phyloP scores from a whole-genome alignment of 1,140 invertebrate species.

The Aethina tumida region DNA sequence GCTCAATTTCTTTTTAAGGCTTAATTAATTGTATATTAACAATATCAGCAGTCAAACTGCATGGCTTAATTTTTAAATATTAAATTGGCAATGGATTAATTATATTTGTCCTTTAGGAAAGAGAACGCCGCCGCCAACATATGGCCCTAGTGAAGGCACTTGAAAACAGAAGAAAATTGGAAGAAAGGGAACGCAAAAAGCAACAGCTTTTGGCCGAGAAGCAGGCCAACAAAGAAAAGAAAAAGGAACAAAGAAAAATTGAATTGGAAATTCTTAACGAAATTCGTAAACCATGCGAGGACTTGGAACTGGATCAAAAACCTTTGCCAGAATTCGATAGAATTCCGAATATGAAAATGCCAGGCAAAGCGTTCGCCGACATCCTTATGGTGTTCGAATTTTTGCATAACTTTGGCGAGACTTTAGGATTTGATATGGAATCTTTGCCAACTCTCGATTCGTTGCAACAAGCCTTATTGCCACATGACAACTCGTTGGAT shows the following conservation, averaged over 20 bases:
- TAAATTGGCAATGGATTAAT: no score
- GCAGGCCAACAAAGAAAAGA: constrained; percentile 68
- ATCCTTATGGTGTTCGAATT: constrained; percentile 92
- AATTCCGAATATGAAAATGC: constrained; percentile 69
- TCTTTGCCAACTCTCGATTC: constrained; percentile 76
- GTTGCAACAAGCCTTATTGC: constrained; percentile 74
- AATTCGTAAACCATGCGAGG: constrained; percentile 76
- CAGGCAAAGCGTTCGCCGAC: constrained; percentile 83
- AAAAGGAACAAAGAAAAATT: constrained; percentile 68
- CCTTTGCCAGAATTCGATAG: constrained; percentile 65
- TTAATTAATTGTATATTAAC: no score
- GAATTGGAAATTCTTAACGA: constrained; percentile 79
- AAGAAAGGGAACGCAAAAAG: constrained; percentile 79
- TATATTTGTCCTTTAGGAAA: constrained; percentile 54
- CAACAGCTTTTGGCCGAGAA: constrained; percentile 70
- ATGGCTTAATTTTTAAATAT: no score
- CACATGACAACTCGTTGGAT: constrained; percentile 58
- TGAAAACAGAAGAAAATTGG: constrained; percentile 74
- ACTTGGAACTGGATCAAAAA: constrained; percentile 68
- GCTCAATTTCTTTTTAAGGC: no score
- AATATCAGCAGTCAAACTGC: no score
- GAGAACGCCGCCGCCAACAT: constrained; percentile 83
- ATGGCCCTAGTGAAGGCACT: constrained; percentile 78
- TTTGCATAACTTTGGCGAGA: constrained; percentile 89
- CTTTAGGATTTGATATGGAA: constrained; percentile 85